Conservation (phyloP, 2,113 vertebrate genomes). For the Alces alces region DNA sequence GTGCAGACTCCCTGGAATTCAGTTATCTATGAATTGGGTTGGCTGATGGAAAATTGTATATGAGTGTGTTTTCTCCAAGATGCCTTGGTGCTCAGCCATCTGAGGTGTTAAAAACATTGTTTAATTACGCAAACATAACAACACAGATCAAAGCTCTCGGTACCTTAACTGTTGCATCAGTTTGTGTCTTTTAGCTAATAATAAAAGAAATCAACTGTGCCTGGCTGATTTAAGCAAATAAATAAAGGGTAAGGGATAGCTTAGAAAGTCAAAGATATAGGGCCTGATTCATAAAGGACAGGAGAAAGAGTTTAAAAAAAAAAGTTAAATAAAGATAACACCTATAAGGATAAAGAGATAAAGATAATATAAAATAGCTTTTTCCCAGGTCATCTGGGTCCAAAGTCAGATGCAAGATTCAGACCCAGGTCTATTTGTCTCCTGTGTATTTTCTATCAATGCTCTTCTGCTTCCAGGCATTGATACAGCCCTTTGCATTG, state of each 20-base stretch:
- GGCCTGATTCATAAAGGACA: background rate
- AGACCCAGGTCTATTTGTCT: background rate
- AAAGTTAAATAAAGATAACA: background rate
- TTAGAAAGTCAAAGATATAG: background rate
- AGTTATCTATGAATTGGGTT: background rate
- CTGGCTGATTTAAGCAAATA: background rate
- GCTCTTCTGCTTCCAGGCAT: background rate
- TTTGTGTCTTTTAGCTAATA: background rate
- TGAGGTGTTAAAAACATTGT: background rate
- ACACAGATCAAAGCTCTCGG: background rate
- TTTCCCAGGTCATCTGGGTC: background rate
- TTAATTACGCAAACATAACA: background rate
- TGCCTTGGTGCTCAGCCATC: background rate
- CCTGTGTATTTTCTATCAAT: background rate
- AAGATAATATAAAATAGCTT: background rate
- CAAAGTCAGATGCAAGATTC: background rate
- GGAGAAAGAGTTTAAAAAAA: background rate
- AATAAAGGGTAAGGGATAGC: background rate
- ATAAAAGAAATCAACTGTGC: background rate
- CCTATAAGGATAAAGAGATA: no score
- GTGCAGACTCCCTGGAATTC: background rate
- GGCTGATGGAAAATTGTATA: rapidly evolving
- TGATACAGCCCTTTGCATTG: rapidly evolving
- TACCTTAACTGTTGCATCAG: background rate
- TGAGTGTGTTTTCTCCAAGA: background rate